phyloP scores from a whole-genome alignment of 2,888 invertebrate genomes.

The Oscheius sp. region DNA sequence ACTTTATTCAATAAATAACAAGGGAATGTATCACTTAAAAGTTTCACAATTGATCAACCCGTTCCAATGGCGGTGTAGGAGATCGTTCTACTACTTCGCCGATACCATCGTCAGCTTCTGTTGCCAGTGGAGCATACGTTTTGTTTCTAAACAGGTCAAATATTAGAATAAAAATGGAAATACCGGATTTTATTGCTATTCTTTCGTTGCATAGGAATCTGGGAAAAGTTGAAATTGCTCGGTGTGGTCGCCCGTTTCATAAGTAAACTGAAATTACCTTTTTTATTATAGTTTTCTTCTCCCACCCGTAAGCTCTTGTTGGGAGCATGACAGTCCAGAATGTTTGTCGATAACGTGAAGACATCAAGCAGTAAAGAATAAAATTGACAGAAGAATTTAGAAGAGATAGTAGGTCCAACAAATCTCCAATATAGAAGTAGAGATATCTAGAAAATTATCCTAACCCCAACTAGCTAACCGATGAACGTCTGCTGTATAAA shows the following conservation, averaged over 20 bases:
- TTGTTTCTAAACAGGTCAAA: constrained; percentile 32
- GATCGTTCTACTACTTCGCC: constrained; percentile 18
- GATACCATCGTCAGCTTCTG: constrained; percentile 28
- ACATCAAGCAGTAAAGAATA: constrained; percentile 81
- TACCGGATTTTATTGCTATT: constrained; percentile 31
- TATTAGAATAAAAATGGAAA: neutral
- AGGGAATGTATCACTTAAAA: constrained; percentile 21
- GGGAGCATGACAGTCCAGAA: constrained; percentile 65
- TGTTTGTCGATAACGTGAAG: constrained; percentile 69
- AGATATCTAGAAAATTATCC: constrained; percentile 36
- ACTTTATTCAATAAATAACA: neutral
- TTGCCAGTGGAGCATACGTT: constrained; percentile 45
- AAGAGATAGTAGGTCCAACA: constrained; percentile 80
- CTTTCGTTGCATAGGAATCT: constrained; percentile 37
- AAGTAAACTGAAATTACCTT: constrained; percentile 32
- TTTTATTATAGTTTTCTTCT: neutral
- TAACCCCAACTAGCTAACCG: constrained; percentile 21
- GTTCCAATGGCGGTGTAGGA: constrained; percentile 24
- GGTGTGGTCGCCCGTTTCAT: constrained; percentile 39
- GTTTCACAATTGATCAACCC: constrained; percentile 27
- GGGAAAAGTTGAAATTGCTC: constrained; percentile 42
- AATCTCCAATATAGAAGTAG: constrained; percentile 76
- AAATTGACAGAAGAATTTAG: constrained; percentile 83
- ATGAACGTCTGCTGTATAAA: constrained; percentile 65
- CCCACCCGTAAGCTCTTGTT: constrained; percentile 40